Conservation (phyloP, 92 coral and sea anemone genomes). For the Montipora capitata region DNA sequence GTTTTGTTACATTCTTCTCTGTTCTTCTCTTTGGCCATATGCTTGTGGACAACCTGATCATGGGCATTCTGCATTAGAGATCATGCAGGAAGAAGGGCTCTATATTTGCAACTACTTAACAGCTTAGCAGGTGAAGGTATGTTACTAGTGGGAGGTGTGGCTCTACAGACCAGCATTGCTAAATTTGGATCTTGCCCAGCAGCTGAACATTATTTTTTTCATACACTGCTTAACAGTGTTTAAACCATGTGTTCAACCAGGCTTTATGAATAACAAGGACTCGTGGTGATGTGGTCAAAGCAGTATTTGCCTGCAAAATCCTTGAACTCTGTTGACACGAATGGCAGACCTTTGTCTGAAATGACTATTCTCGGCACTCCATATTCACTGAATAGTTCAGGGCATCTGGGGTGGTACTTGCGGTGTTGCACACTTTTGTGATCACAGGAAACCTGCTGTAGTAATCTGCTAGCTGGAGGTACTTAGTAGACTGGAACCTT, state of each 20-base stretch:
- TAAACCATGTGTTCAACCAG: slow-evolving; percentile 16
- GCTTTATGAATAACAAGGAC: not conserved
- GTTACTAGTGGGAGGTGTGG: slow-evolving; percentile 10
- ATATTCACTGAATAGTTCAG: not conserved
- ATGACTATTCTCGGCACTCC: not conserved
- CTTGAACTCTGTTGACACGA: not conserved
- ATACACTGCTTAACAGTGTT: slow-evolving; percentile 3
- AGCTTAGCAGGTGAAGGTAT: slow-evolving; percentile 74
- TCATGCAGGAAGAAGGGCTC: not conserved
- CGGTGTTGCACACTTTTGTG: not conserved
- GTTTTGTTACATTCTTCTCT: slow-evolving; percentile 1
- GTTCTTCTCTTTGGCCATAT: slow-evolving; percentile 18
- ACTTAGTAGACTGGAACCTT: not conserved
- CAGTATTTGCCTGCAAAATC: slow-evolving; percentile 15
- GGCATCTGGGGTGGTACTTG: not conserved
- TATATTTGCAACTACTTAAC: not conserved
- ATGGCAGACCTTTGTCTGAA: slow-evolving; percentile 2
- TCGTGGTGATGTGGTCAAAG: slow-evolving; percentile 15
- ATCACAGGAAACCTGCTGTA: not conserved
- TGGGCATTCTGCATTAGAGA: slow-evolving; percentile 9
- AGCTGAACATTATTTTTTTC: not conserved
- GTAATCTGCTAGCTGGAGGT: slow-evolving; percentile 3
- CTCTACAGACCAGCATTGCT: too few species aligned
- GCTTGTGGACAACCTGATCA: not conserved
- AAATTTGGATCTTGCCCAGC: too few species aligned